phyloP scores from a whole-genome alignment of 2,888 invertebrate genomes.

The Hydraecia micacea region DNA sequence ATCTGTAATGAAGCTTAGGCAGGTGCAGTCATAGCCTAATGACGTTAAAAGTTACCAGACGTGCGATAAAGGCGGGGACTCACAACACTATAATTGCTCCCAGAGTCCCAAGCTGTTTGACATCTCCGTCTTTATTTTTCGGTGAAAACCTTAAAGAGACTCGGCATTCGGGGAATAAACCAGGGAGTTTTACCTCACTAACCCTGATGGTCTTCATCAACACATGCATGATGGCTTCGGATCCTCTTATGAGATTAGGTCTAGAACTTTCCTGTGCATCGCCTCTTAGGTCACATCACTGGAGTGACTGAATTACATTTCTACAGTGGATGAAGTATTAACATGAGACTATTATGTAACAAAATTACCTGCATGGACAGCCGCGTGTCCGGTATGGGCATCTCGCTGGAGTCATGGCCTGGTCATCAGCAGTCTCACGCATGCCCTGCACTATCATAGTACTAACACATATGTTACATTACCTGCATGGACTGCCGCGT shows the following conservation, averaged over 20 bases:
- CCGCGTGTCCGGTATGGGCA: conserved; percentile 43
- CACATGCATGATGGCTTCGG: neutral
- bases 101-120: neutral
- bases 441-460: conserved; percentile 96
- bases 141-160: neutral
- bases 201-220: neutral
- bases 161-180: neutral
- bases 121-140: neutral
- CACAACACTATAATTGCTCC: neutral
- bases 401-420: too few relatives aligned
- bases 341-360: neutral
- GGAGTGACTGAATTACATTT: neutral
- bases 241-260: neutral
- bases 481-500: neutral
- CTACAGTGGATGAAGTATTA: too few relatives aligned
- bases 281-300: neutral
- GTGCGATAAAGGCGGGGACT: neutral
- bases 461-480: conserved; percentile 81
- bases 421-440: conserved; percentile 96
- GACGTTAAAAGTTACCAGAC: neutral
- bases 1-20: conserved; percentile 7
- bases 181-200: neutral
- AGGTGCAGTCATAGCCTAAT: neutral
- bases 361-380: neutral
- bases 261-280: too few relatives aligned